Base-by-base conservation (phyloP, 2,888 invertebrate genomes). In the Sarcophaga variegata region DNA sequence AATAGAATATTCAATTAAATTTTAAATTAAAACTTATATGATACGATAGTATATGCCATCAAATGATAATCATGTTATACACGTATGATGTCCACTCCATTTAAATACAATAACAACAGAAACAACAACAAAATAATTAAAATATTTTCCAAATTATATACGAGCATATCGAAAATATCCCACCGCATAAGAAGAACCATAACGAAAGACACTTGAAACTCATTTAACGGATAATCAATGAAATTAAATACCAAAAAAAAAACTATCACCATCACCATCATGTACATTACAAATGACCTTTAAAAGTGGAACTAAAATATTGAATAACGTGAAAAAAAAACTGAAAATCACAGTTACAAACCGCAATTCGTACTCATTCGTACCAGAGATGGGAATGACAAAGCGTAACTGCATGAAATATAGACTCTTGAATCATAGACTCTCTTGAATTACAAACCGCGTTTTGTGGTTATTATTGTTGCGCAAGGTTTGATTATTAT, bases 401-500 rank as follows among this genome's bases (percentile, higher is more conserved):
- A 54, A 54, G 17, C 14, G 14, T 54, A 17, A 54, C 37, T 37
- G 54, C 12, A 12, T 54, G 54, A 54, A 54, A 54, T 54, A 54
- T 54, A 54, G 54, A 17, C 14, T 66, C 10, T 66, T 54, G 60
- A 69, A 76, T 45, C 10, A 62, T 20, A 62, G n/a, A 20, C 20
- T 71, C 20, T 67, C 76, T 83, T 64, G 47, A 66, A 72, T 60
- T 77, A 77, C 71, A 77, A 54, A 77, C 60, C 59, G 77, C 77
- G 47, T 49, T 62, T 54, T 83, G 82, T 66, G 77, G 77, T 77
- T 66, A 22, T 47, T 64, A 45, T 66, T 70, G 10, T 54, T 54
- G 54, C 17, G 10, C 12, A 54, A 54, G 0, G 14, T 17, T 17
- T 54, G 14, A 54, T 54, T 54, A 17, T 17, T 54, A 54, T 54